These are phyloP conservation scores for Cepaea hortensis DNA, from an alignment of 2,888 invertebrate species.

Conservation along the genomic window DNA sequence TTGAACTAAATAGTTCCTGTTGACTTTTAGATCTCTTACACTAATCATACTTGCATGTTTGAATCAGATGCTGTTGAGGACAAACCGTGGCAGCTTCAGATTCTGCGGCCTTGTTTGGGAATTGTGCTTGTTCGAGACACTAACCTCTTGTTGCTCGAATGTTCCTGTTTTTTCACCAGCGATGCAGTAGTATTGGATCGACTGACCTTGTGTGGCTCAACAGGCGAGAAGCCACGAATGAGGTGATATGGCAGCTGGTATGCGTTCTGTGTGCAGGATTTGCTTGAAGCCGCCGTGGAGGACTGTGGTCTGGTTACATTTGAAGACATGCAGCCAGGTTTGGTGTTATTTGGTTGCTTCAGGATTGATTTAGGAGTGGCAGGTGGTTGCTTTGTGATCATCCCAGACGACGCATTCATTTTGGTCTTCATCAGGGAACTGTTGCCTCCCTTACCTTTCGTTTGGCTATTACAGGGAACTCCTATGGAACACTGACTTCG, in stretches of 20 bases:
- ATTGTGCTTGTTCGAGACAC: not conserved
- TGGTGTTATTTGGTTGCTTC: not conserved
- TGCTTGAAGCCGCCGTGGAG: not conserved
- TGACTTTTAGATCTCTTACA: too few relatives aligned
- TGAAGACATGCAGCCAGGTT: not conserved
- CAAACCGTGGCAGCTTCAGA: not conserved
- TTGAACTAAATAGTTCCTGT: too few relatives aligned
- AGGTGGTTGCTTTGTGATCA: not conserved
- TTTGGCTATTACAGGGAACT: not conserved
- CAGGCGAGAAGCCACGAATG: slow-evolving; percentile 1
- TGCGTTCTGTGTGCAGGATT: not conserved
- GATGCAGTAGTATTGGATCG: not conserved
- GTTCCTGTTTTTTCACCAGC: not conserved
- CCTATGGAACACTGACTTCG: not conserved
- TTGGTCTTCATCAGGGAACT: not conserved
- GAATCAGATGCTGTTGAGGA: too few relatives aligned
- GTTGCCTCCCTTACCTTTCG: not conserved
- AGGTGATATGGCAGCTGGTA: not conserved
- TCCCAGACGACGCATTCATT: not conserved
- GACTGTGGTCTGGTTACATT: not conserved
- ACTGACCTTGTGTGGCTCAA: not conserved
- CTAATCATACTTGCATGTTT: too few relatives aligned
- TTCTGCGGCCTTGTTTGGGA: slow-evolving; percentile 1
- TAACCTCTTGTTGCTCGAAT: not conserved
- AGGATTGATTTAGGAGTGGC: slow-evolving; percentile 14